Evolutionary conservation across 1,140 invertebrate genomes (phyloP).

Genomic region (Gonatopus flavifemur): DNA sequence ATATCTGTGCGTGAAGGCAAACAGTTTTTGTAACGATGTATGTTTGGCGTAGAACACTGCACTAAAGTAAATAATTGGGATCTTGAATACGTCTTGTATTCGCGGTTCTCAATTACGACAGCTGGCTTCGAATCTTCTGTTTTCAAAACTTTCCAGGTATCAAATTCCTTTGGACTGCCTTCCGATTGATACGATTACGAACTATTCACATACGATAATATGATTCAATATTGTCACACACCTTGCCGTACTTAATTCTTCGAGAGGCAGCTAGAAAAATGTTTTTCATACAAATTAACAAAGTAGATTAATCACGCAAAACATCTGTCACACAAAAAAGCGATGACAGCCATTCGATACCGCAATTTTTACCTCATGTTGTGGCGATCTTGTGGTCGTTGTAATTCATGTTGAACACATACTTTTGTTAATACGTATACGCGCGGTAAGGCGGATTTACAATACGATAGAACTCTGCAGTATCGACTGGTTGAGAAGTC

Average conservation of each 20-base stretch:
- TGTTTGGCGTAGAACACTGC: no score
- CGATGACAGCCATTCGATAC: conserved; percentile 33
- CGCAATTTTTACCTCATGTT: conserved; percentile 27
- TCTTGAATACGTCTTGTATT: conserved; percentile 24
- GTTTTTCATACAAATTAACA: conserved; percentile 15
- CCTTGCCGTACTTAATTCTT: not conserved
- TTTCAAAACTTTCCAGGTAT: not conserved
- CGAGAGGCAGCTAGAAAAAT: not conserved
- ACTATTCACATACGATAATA: not conserved
- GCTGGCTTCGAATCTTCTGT: conserved; percentile 15
- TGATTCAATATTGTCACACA: not conserved
- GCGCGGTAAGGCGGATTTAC: no score
- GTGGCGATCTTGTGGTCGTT: conserved; percentile 37
- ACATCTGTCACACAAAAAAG: conserved; percentile 41
- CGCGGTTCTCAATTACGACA: conserved; percentile 13
- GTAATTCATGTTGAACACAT: no score
- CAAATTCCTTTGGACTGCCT: not conserved
- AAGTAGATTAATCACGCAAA: conserved; percentile 26
- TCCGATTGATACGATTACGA: not conserved
- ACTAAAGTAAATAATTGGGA: no score
- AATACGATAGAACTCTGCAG: no score
- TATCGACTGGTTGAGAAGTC: no score
- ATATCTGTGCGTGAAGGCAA: not conserved
- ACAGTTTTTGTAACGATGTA: no score
- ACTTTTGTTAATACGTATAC: no score